Conservation (phyloP, 2,888 invertebrate genomes). For the Odontocolon sp. region DNA sequence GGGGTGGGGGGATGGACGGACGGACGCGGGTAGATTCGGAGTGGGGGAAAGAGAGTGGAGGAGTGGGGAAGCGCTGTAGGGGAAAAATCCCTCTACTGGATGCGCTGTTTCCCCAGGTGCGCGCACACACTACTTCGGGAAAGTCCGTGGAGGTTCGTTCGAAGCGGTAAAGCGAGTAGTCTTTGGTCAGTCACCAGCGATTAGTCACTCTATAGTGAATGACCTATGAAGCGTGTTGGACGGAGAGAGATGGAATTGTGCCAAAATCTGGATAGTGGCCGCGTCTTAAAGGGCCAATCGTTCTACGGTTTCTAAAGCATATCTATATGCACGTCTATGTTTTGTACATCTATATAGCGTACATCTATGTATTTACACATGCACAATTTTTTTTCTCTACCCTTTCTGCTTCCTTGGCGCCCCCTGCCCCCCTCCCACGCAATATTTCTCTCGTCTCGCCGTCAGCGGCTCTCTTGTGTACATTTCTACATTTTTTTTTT, state of each 20-base stretch:
- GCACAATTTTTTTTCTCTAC: not conserved
- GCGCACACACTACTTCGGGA: constrained; percentile 54
- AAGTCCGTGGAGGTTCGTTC: constrained; percentile 46
- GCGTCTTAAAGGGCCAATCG: no score
- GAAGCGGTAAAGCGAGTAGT: not conserved
- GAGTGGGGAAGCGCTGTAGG: constrained; percentile 28
- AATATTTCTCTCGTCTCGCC: constrained; percentile 49
- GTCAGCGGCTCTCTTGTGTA: constrained; percentile 43
- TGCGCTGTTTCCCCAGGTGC: constrained; percentile 45
- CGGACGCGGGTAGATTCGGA: not conserved
- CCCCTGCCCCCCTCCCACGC: constrained; percentile 7
- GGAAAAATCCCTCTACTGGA: constrained; percentile 57
- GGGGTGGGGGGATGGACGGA: constrained; percentile 12
- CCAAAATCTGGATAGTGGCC: no score
- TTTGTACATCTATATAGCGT: no score
- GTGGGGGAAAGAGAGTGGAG: not conserved
- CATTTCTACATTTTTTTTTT: constrained; percentile 63
- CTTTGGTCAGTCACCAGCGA: no score
- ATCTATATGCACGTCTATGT: no score
- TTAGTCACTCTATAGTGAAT: no score
- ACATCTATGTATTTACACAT: not conserved
- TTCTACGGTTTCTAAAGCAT: no score
- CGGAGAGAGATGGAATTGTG: no score
- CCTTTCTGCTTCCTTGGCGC: no score
- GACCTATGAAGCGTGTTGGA: no score